Evolutionary conservation across 2,797 vertebrate species (phyloP).

Genomic region (Lepidocolaptes lacrymiger): DNA sequence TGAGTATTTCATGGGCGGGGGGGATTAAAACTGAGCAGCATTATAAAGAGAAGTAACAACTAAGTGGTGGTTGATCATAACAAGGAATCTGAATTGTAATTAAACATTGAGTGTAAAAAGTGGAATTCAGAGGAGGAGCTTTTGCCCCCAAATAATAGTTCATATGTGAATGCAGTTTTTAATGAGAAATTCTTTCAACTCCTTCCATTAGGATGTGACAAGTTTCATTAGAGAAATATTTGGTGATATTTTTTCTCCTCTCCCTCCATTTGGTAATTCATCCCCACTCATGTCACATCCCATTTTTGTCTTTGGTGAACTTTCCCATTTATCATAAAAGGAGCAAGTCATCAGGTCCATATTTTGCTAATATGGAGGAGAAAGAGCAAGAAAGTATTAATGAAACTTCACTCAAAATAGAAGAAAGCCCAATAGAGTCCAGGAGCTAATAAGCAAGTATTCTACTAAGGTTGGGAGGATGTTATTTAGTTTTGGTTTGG

Average conservation of each 20-base stretch:
- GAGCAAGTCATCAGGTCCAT: neutral
- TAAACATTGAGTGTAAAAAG: neutral
- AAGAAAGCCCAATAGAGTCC: neutral
- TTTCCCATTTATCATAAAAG: neutral
- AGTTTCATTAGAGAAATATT: constrained; percentile 26
- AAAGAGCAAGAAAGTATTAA: neutral
- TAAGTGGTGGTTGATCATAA: neutral
- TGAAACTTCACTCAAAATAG: neutral
- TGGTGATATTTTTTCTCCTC: neutral
- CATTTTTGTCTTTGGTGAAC: neutral
- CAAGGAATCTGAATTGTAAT: neutral
- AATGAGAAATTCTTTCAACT: constrained; percentile 18
- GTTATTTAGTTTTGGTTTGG: neutral
- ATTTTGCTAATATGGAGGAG: neutral
- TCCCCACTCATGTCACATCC: neutral
- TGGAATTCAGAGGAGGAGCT: neutral
- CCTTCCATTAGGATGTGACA: constrained; percentile 23
- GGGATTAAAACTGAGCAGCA: neutral
- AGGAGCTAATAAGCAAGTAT: neutral
- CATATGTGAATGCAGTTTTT: neutral
- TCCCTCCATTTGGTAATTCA: neutral
- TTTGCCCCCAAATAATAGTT: neutral
- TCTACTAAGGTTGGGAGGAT: neutral
- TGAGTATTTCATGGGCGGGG: neutral
- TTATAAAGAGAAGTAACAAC: neutral